Conservation (phyloP, 2,888 invertebrate genomes). For the Chrysodeixis includens region DNA sequence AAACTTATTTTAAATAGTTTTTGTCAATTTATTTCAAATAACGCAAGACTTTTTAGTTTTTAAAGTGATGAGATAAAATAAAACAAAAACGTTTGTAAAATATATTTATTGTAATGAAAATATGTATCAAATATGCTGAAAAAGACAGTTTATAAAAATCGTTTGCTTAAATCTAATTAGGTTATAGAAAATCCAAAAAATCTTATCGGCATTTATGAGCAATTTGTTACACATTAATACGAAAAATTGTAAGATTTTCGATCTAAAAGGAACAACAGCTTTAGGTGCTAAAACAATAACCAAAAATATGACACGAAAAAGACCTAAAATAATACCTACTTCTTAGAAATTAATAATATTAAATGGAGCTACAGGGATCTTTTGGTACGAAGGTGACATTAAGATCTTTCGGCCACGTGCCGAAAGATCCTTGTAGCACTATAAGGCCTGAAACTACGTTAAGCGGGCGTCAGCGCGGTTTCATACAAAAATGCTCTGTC, state of each 20-base stretch:
- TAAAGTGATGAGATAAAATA: not conserved
- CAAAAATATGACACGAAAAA: not conserved
- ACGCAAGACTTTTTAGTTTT: too few relatives aligned
- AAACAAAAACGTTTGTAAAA: slow-evolving; percentile 34
- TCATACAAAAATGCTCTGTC: too few relatives aligned
- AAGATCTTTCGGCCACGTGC: too few relatives aligned
- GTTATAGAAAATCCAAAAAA: slow-evolving; percentile 11
- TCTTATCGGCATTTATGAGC: slow-evolving; percentile 13
- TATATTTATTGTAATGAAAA: slow-evolving; percentile 51
- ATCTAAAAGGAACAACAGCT: not conserved
- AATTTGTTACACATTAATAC: slow-evolving; percentile 5
- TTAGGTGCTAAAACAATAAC: not conserved
- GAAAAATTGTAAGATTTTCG: not conserved
- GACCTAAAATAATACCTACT: not conserved
- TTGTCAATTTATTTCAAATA: too few relatives aligned
- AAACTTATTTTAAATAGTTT: too few relatives aligned
- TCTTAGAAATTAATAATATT: not conserved
- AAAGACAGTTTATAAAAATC: slow-evolving; percentile 50
- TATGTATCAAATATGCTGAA: slow-evolving; percentile 45
- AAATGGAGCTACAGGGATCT: too few relatives aligned
- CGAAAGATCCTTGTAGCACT: too few relatives aligned
- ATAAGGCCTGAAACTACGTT: too few relatives aligned
- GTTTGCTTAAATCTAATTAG: slow-evolving; percentile 35
- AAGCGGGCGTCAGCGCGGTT: too few relatives aligned
- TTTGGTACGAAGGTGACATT: too few relatives aligned